Evolutionary conservation across 2,113 vertebrate species (phyloP).

Genomic region (Columba janthina): DNA sequence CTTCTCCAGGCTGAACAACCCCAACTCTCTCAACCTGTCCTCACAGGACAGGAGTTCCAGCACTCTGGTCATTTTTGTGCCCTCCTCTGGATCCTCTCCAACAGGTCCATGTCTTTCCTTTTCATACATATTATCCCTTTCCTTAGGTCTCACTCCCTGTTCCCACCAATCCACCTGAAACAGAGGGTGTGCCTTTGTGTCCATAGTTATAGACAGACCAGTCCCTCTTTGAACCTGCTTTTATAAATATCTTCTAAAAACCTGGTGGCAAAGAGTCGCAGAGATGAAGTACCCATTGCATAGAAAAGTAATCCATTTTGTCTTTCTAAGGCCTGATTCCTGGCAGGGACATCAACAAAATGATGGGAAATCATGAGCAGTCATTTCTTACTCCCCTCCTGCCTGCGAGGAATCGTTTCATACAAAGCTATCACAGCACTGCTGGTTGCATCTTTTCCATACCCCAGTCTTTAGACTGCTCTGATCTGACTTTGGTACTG

Average conservation of each 20-base stretch:
- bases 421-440: fast-evolving
- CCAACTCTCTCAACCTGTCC: too few relatives aligned
- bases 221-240: neutral
- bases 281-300: neutral
- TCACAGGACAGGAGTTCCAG: too few relatives aligned
- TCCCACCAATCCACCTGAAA: neutral
- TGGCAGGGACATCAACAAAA: neutral
- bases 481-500: neutral
- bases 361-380: neutral
- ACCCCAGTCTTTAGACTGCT: neutral
- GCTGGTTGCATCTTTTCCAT: neutral
- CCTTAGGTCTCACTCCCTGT: neutral
- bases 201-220: neutral
- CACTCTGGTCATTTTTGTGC: too few relatives aligned
- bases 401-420: neutral
- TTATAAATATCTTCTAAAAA: neutral
- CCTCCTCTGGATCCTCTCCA: too few relatives aligned
- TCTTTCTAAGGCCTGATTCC: neutral
- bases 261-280: neutral
- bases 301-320: neutral
- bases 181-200: neutral
- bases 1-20: too few relatives aligned
- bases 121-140: neutral
- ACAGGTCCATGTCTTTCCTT: too few relatives aligned
- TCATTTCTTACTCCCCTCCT: neutral